Evolutionary conservation across 2,797 vertebrate species (phyloP).

Genomic region (Tachyglossus aculeatus): DNA sequence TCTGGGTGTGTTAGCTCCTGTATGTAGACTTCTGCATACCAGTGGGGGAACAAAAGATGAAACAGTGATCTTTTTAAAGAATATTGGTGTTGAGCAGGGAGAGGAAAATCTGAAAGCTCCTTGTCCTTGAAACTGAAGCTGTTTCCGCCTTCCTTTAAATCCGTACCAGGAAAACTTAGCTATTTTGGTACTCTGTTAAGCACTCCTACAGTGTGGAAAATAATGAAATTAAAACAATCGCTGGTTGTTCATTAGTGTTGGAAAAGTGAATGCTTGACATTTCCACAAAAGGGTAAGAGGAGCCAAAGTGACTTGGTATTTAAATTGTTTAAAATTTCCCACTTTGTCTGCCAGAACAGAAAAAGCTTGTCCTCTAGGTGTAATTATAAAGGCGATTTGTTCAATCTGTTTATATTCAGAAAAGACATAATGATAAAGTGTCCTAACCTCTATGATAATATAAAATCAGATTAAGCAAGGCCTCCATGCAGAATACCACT

Average conservation of each 20-base stretch:
- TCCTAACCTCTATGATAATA: too few relatives aligned
- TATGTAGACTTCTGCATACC: too few relatives aligned
- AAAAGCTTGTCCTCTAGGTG: conserved; percentile 48
- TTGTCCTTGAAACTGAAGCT: conserved; percentile 32
- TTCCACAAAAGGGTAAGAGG: conserved; percentile 53
- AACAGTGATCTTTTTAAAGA: too few relatives aligned
- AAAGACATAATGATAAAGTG: too few relatives aligned
- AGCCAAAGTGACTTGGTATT: conserved; percentile 55
- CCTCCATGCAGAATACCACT: too few relatives aligned
- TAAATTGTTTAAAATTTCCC: conserved; percentile 57
- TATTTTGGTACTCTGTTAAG: conserved; percentile 48
- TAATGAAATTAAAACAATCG: conserved; percentile 63
- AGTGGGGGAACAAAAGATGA: too few relatives aligned
- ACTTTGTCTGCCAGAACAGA: conserved; percentile 41
- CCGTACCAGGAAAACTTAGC: conserved; percentile 48
- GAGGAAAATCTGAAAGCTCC: conserved; percentile 9
- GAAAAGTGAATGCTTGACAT: conserved; percentile 62
- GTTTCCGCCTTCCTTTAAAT: conserved; percentile 40
- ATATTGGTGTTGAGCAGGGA: too few relatives aligned
- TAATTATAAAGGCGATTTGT: conserved; percentile 20
- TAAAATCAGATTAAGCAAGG: too few relatives aligned
- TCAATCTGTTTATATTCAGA: too few relatives aligned
- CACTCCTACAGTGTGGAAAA: conserved; percentile 51
- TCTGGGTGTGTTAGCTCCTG: too few relatives aligned
- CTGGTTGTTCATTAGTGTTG: conserved; percentile 60